Conservation (phyloP, 2,113 vertebrate genomes). For the Tragelaphus scriptus region DNA sequence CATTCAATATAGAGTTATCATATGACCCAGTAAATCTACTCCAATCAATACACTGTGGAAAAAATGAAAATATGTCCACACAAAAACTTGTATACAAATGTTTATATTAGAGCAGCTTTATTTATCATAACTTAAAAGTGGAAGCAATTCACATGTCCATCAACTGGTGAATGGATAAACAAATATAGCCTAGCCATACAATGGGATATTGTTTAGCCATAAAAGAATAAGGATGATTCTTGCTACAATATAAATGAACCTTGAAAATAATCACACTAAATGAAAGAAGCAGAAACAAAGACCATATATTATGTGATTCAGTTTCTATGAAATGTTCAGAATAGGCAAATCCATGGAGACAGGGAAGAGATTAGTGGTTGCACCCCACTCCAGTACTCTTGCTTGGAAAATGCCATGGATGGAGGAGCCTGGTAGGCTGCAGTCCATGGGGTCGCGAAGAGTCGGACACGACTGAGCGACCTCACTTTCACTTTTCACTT, state of each 20-base stretch:
- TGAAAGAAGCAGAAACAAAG: background rate
- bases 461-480: too few relatives aligned
- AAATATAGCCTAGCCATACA: background rate
- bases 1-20: background rate
- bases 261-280: background rate
- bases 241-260: background rate
- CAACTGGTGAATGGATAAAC: background rate
- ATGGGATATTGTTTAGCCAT: background rate
- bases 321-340: background rate
- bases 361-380: background rate
- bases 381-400: too few relatives aligned
- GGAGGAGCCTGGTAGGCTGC: too few relatives aligned
- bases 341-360: background rate
- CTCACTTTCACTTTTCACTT: too few relatives aligned
- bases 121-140: background rate
- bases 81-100: background rate
- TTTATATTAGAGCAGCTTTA: background rate
- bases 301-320: background rate
- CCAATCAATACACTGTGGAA: background rate
- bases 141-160: background rate
- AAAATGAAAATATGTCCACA: background rate
- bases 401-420: too few relatives aligned
- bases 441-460: too few relatives aligned
- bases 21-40: background rate
- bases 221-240: background rate